Percentiles rank a stretch among this genome's conserved stretches.
Conservation (phyloP, 2,113 vertebrate genomes). For the Lagenorhynchus albirostris region DNA sequence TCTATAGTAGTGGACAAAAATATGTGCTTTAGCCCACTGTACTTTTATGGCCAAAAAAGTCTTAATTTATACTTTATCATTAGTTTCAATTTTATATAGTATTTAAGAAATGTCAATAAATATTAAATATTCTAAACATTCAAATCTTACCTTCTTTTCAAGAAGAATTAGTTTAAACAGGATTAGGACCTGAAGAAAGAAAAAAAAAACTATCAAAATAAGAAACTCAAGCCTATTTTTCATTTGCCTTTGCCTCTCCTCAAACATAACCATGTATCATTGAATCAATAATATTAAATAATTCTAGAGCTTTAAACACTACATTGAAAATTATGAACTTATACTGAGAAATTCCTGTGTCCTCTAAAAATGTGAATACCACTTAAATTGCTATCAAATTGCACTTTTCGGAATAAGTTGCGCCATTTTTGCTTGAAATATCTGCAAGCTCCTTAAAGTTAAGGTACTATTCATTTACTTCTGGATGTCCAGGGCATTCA, state of each 20-base stretch:
- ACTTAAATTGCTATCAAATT: conserved; percentile 24
- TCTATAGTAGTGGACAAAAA: background rate
- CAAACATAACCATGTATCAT: background rate
- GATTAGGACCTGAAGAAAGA: conserved; percentile 89
- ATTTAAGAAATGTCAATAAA: conserved; percentile 37
- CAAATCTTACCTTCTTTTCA: conserved; percentile 93
- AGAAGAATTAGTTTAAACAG: conserved; percentile 98
- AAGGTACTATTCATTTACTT: background rate
- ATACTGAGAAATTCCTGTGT: background rate
- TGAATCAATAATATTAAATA: conserved; percentile 10
- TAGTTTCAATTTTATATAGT: background rate
- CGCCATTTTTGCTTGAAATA: background rate
- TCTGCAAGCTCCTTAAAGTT: background rate
- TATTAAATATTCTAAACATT: conserved; percentile 22
- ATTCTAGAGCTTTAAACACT: background rate
- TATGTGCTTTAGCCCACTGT: background rate
- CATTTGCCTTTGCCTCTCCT: background rate
- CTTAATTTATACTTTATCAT: background rate
- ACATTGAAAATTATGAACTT: background rate
- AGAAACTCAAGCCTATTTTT: conserved; percentile 23
- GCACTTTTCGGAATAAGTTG: background rate
- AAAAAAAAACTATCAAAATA: background rate
- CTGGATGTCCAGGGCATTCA: background rate
- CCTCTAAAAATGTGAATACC: background rate
- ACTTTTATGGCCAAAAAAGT: conserved; percentile 16